Evolutionary conservation across 2,113 vertebrate genomes (phyloP).

Genomic region (Illadopsis cleaveri): DNA sequence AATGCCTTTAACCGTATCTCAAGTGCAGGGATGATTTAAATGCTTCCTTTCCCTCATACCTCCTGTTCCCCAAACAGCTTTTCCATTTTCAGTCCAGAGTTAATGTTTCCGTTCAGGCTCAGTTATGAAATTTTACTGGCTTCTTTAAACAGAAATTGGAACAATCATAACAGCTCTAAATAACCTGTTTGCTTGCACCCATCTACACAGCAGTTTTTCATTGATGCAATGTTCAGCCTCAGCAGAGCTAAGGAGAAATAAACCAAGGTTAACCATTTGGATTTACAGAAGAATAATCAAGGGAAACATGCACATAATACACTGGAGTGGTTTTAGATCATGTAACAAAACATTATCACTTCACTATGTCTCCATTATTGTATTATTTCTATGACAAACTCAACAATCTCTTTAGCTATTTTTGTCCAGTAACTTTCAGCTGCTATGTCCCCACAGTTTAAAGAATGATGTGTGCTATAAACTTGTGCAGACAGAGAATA

Average conservation of each 20-base stretch:
- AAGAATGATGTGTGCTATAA: not conserved
- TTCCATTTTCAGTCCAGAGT: not conserved
- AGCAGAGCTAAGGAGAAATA: not conserved
- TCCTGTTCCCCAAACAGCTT: not conserved
- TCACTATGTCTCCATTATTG: not conserved
- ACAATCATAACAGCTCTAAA: not conserved
- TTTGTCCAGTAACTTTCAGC: not conserved
- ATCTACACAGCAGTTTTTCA: not conserved
- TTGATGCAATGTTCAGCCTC: not conserved
- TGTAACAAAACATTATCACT: not conserved
- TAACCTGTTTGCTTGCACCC: not conserved
- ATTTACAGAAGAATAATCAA: slow-evolving; percentile 1
- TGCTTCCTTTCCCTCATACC: not conserved
- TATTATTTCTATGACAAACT: not conserved
- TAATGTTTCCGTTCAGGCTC: not conserved
- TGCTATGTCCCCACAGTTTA: not conserved
- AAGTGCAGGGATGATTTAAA: not conserved
- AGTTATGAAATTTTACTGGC: not conserved
- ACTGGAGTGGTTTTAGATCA: not conserved
- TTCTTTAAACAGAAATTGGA: slow-evolving; percentile 19
- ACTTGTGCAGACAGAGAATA: not conserved
- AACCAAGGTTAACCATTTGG: not conserved
- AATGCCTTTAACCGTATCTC: not conserved
- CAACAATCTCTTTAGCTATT: not conserved
- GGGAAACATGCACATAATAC: not conserved